Evolutionary conservation across 2,797 vertebrate genomes (phyloP), one percentile per base, ranked within the genome.

Genomic region (Macropus fuliginosus): DNA sequence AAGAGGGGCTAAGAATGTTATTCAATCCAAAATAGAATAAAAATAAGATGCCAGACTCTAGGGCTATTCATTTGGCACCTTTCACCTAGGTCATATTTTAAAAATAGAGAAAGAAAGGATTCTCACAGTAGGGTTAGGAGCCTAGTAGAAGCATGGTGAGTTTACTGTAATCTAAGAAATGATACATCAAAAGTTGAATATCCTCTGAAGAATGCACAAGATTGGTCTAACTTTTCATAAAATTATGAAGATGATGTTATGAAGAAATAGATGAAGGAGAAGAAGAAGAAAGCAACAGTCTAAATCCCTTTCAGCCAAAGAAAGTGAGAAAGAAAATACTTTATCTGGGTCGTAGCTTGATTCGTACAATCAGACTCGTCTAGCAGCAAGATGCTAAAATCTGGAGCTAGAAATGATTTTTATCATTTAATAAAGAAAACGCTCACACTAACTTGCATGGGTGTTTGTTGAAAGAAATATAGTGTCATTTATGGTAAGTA

Each of bases 351-450:
- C 93, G 95, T 87, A 90, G 95, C 90, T 97, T 97, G 93, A 96
- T 97, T 94, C 89, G 59, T 56, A 92, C 89, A 93, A 96, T 97
- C 92, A 95, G 96, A 96, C 96, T 95, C 91, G 92, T 97, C 93
- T 93, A 98, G 96, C 87, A 96, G 96, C 94, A 96, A 96, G 91
- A 98, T 81, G 92, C 94, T 91, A 94, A 96, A 96, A 97, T 96
- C 93, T 92, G 93, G 95, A 97, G 90, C 94, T 93, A 57, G 92
- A 96, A 96, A 91, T 46, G 92, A 96, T 96, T 92, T 59, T 90
- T 95, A 96, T 96, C 96, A 97, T 97, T 98, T 98, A 97, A 96
- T 97, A 98, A 97, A 94, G 91, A 93, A 97, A 97, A 97, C 40
- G 93, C 74, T 66, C 94, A 96, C 12, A 29, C 55, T 94, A 95